Base-by-base conservation (phyloP, 30 jellyfish, hydroid and myxozoan genomes). In the Aurelia aurita region DNA sequence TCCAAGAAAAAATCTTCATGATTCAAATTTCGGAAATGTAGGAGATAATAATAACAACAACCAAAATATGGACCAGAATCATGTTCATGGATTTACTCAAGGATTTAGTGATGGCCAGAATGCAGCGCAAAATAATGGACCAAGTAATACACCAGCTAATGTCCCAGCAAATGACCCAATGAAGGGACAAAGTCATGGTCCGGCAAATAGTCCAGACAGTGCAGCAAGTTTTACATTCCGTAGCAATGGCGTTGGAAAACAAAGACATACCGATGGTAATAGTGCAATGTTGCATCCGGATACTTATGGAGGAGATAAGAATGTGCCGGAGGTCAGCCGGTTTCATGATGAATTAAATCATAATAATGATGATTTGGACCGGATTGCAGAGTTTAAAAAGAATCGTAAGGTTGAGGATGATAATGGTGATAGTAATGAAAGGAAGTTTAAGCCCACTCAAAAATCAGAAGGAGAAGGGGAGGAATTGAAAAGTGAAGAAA, bases 1-100 rank as follows among this genome's bases (percentile, higher is more conserved):
- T 39, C 97, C 94, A 21, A 79, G 79, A 4, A 81, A 89, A 43
- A 79, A 71, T 22, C 61, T 69, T 3, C 87, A 49, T 19, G 46
- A 45, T 26, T 60, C 85, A 26, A 61, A 66, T n/a, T 44, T 49
- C 60, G 81, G 87, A 12, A 29, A 15, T 7, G 58, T 20, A 3
- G 51, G 51, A 39, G 51, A 39, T 39, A 39, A 39, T 39, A 58
- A 15, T 16, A 59, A 66, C 2, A 59, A 86, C 29, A 55, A 74
- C 68, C 54, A 25, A 58, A 65, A 74, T 20, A 4, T 67, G 60
- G 85, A 55, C 20, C 60, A 71, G 53, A 75, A 63, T 10, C 64
- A 21, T 13, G 83, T 70, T 8, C 51, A 39, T 39, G 51, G 51
- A 25, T 26, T 51, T 28, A 49, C 72, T 4, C 68, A 64, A 67